Percentiles rank a stretch among this genome's conserved stretches.
Evolutionary conservation across 1,140 invertebrate genomes (phyloP).

Genomic region (Lysiphlebus fabarum): DNA sequence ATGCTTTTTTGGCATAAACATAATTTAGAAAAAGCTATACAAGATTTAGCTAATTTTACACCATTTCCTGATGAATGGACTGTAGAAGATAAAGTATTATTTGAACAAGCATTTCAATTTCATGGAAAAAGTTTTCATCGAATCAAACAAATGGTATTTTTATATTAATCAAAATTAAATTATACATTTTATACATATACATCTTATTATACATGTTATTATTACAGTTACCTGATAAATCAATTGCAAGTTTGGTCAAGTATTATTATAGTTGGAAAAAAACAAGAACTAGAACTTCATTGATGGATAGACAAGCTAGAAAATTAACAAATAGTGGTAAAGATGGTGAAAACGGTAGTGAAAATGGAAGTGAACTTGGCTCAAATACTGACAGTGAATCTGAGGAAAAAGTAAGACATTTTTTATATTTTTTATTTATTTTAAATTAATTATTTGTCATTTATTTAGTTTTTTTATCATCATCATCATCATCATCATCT

Average conservation of each 20-base stretch:
- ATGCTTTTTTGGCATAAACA: slow-evolving; percentile 99
- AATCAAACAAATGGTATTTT: slow-evolving; percentile 90
- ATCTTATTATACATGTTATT: too few species aligned
- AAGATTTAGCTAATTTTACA: slow-evolving; percentile 94
- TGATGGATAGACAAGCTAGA: slow-evolving; percentile 87
- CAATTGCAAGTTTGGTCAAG: slow-evolving; percentile 92
- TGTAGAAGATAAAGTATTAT: slow-evolving; percentile 95
- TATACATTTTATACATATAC: too few species aligned
- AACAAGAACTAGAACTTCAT: slow-evolving; percentile 81
- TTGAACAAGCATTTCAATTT: slow-evolving; percentile 97
- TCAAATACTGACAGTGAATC: slow-evolving; percentile 84
- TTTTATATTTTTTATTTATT: background rate
- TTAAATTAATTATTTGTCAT: slow-evolving; percentile 19
- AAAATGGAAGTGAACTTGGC: slow-evolving; percentile 69
- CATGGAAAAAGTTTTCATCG: slow-evolving; percentile 97
- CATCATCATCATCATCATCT: background rate
- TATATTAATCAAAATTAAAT: slow-evolving; percentile 1
- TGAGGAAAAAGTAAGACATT: slow-evolving; percentile 79
- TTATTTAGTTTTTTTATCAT: slow-evolving; percentile 11
- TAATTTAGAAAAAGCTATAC: slow-evolving; percentile 85
- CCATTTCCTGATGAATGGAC: slow-evolving; percentile 98
- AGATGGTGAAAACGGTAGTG: slow-evolving; percentile 68
- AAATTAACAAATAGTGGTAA: slow-evolving; percentile 62
- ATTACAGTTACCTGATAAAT: slow-evolving; percentile 88
- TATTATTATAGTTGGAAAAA: slow-evolving; percentile 99